phyloP scores from a whole-genome alignment of 2,113 vertebrate genomes.

The Podarcis muralis region DNA sequence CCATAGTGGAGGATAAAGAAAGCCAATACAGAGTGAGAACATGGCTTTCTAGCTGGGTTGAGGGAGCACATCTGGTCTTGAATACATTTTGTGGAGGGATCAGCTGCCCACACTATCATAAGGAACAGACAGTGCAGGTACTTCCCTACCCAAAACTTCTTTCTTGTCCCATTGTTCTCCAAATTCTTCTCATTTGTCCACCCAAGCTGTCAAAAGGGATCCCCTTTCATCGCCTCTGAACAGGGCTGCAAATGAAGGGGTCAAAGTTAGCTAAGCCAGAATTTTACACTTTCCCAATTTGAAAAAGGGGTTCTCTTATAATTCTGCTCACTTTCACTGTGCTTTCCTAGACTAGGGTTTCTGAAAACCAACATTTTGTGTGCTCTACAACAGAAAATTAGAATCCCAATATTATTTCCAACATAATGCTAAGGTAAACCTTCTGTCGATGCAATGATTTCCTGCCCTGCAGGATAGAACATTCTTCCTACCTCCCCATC shows the following conservation, averaged over 20 bases:
- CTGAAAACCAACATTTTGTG: not conserved
- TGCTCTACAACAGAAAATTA: not conserved
- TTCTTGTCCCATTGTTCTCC: not conserved
- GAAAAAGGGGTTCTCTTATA: not conserved
- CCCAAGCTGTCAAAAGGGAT: not conserved
- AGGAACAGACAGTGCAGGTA: not conserved
- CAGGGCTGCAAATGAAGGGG: not conserved
- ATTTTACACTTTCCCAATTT: too few relatives aligned
- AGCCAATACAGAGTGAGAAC: not conserved
- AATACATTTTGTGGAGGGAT: not conserved
- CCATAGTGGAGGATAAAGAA: too few relatives aligned
- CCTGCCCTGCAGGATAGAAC: too few relatives aligned
- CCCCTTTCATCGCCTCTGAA: not conserved
- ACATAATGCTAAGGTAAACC: too few relatives aligned
- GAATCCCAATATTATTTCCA: too few relatives aligned
- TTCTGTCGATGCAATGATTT: too few relatives aligned
- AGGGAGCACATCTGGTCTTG: not conserved
- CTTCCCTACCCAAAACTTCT: not conserved
- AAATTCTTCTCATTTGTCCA: not conserved
- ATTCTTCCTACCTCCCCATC: too few relatives aligned
- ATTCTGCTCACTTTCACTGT: not conserved
- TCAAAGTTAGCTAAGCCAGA: not conserved
- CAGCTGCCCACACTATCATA: not conserved
- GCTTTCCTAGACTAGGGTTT: not conserved
- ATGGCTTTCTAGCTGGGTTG: not conserved